Evolutionary conservation across 2,113 vertebrate species (phyloP).

Genomic region (Gasterosteus nipponicus): DNA sequence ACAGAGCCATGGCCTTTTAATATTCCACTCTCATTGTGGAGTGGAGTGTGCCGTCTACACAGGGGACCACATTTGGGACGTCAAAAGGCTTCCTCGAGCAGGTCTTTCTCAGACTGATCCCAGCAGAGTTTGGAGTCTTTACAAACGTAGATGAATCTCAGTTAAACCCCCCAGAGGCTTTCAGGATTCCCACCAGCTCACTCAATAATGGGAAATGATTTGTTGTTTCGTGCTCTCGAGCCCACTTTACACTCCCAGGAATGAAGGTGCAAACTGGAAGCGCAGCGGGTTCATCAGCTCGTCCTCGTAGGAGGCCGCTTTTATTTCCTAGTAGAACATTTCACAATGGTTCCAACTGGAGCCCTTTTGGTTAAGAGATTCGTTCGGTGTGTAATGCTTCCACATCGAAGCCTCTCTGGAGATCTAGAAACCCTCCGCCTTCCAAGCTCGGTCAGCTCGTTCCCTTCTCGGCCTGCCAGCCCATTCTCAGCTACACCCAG

Average conservation of each 20-base stretch:
- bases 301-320: neutral
- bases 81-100: constrained; percentile 29
- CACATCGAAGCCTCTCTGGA: neutral
- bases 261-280: neutral
- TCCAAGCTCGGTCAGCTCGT: constrained; percentile 27
- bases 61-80: constrained; percentile 25
- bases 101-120: constrained; percentile 28
- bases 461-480: constrained; percentile 12
- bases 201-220: constrained; percentile 14
- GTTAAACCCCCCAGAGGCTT: constrained; percentile 30
- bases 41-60: constrained; percentile 4
- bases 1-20: constrained; percentile 34
- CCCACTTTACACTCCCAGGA: neutral
- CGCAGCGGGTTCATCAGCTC: neutral
- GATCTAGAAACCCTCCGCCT: neutral
- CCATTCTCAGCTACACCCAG: neutral
- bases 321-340: neutral
- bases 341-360: neutral
- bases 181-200: constrained; percentile 11
- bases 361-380: neutral
- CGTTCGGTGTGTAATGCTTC: neutral
- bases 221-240: neutral
- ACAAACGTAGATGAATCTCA: constrained; percentile 28
- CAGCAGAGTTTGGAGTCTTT: constrained; percentile 11
- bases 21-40: constrained; percentile 40